These are phyloP conservation scores for Manduca sexta DNA, from an alignment of 1,140 invertebrate species.

Conservation along the genomic window DNA sequence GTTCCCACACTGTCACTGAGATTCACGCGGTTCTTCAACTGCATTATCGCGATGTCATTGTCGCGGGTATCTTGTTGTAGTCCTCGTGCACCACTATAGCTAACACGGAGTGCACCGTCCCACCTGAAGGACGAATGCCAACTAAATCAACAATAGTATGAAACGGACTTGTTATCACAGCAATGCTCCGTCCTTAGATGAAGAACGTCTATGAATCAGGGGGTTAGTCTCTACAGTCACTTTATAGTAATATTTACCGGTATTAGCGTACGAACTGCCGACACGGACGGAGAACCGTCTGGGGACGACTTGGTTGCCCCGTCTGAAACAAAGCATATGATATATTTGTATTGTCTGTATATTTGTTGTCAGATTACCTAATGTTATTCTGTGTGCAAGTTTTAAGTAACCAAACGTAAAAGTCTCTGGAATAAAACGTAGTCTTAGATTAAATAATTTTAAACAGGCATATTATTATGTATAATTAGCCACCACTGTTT, in stretches of 20 bases:
- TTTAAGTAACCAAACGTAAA: too few relatives aligned
- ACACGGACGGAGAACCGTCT: slow-evolving; percentile 18
- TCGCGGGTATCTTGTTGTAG: slow-evolving; percentile 36
- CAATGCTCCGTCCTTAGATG: too few relatives aligned
- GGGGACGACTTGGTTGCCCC: slow-evolving; percentile 15
- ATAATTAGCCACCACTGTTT: too few relatives aligned
- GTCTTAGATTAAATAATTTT: too few relatives aligned
- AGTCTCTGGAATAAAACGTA: too few relatives aligned
- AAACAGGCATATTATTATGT: too few relatives aligned
- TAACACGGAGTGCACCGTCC: slow-evolving; percentile 21
- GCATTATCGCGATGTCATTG: slow-evolving; percentile 43
- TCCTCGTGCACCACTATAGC: slow-evolving; percentile 27
- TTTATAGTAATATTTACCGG: slow-evolving; percentile 14
- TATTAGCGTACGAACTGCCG: slow-evolving; percentile 18
- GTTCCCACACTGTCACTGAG: slow-evolving; percentile 16
- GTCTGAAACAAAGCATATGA: slow-evolving; percentile 13
- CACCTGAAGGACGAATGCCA: slow-evolving; percentile 18
- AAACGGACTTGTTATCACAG: too few relatives aligned
- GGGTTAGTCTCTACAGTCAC: not conserved
- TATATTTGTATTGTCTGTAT: too few relatives aligned
- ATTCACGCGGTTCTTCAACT: slow-evolving; percentile 19
- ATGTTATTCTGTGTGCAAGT: too few relatives aligned
- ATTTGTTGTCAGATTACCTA: too few relatives aligned
- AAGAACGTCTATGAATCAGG: too few relatives aligned
- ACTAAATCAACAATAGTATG: not conserved